phyloP scores from a whole-genome alignment of 2,888 invertebrate species.

The Heliconius ethilla region DNA sequence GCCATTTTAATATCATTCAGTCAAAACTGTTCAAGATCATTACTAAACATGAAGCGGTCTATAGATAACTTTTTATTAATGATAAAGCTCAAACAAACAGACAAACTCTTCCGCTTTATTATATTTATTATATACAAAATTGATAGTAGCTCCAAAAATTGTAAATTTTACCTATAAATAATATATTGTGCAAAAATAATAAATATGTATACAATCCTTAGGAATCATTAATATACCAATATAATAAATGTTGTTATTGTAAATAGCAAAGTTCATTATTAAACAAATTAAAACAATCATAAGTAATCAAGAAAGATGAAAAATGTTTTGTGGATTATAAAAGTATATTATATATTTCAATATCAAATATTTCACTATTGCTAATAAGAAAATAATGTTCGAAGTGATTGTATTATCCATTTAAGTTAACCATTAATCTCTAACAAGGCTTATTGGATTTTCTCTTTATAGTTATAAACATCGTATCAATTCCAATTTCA shows the following conservation, averaged over 20 bases:
- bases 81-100: not conserved
- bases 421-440: not conserved
- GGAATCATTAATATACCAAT: too few relatives aligned
- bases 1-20: not conserved
- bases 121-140: too few relatives aligned
- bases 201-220: too few relatives aligned
- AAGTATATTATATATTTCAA: not conserved
- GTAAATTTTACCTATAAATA: too few relatives aligned
- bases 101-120: too few relatives aligned
- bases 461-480: not conserved
- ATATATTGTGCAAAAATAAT: too few relatives aligned
- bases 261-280: too few relatives aligned
- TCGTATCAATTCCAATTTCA: constrained; percentile 51
- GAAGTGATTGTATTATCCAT: not conserved
- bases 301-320: not conserved
- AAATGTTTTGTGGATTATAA: not conserved
- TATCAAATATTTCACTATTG: not conserved
- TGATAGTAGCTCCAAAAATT: too few relatives aligned
- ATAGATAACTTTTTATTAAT: not conserved
- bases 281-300: not conserved
- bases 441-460: constrained; percentile 6
- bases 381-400: not conserved
- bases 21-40: not conserved
- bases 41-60: not conserved
- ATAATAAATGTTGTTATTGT: too few relatives aligned